These are phyloP conservation scores for Ia io DNA, from an alignment of 2,113 vertebrate species.

Conservation along the genomic window DNA sequence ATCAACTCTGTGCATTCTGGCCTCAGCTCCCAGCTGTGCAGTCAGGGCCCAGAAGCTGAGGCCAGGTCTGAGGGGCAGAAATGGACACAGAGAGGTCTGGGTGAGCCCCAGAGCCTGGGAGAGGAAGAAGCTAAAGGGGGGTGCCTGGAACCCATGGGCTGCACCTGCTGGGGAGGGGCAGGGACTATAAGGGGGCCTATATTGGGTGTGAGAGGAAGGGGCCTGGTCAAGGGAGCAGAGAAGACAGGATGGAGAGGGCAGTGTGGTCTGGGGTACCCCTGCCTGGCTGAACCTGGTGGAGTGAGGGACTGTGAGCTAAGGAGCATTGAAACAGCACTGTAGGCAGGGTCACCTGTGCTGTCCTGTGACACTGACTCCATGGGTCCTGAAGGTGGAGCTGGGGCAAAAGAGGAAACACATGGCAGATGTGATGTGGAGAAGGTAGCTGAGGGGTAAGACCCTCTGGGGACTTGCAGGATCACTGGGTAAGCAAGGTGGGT, in stretches of 20 bases:
- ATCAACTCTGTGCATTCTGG: not conserved
- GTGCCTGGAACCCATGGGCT: not conserved
- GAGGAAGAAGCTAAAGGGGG: not conserved
- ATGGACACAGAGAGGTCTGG: not conserved
- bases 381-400: not conserved
- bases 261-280: not conserved
- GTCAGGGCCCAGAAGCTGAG: not conserved
- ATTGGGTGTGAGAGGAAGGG: not conserved
- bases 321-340: not conserved
- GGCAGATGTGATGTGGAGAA: not conserved
- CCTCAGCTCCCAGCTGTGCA: not conserved
- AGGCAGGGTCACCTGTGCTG: not conserved
- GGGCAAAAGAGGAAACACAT: not conserved
- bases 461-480: not conserved
- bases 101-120: not conserved
- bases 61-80: not conserved
- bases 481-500: not conserved
- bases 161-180: not conserved
- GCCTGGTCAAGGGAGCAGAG: not conserved
- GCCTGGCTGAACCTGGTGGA: not conserved
- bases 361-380: not conserved
- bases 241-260: not conserved
- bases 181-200: not conserved
- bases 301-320: not conserved
- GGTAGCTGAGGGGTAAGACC: not conserved